Conservation (phyloP, 2,797 vertebrate genomes). For the Clamator glandarius region DNA sequence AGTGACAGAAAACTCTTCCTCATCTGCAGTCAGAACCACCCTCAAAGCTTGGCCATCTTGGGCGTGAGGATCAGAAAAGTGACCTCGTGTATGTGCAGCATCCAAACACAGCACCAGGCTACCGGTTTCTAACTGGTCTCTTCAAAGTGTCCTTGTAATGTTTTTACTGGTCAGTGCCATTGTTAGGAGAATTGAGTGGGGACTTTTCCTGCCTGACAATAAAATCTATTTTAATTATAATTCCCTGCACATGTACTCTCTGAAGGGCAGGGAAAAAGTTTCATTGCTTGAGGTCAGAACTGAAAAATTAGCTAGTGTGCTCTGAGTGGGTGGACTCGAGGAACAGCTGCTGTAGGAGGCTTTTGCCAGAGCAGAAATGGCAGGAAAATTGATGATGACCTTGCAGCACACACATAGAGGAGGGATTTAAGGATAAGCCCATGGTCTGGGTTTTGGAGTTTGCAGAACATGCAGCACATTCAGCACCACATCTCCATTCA, state of each 20-base stretch:
- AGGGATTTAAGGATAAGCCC: not conserved
- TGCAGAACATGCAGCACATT: not conserved
- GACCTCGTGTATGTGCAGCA: not conserved
- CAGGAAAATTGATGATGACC: not conserved
- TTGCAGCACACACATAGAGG: not conserved
- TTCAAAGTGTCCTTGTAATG: not conserved
- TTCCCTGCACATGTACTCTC: not conserved
- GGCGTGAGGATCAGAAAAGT: fast-evolving
- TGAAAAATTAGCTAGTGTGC: not conserved
- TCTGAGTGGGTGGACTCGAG: fast-evolving
- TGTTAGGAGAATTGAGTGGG: not conserved
- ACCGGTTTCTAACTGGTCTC: not conserved
- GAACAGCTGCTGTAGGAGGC: not conserved
- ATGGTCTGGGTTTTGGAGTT: not conserved
- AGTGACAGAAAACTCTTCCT: not conserved
- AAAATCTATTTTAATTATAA: conserved; percentile 40
- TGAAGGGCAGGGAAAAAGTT: not conserved
- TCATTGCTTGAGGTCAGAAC: not conserved
- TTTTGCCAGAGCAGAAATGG: not conserved
- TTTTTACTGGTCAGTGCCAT: not conserved
- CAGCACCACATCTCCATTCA: not conserved
- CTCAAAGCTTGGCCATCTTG: not conserved
- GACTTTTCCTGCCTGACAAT: not conserved
- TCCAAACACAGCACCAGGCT: not conserved
- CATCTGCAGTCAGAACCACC: not conserved